These are phyloP conservation scores for Chelonoidis abingdonii DNA, from an alignment of 2,113 vertebrate genomes.

Conservation along the genomic window DNA sequence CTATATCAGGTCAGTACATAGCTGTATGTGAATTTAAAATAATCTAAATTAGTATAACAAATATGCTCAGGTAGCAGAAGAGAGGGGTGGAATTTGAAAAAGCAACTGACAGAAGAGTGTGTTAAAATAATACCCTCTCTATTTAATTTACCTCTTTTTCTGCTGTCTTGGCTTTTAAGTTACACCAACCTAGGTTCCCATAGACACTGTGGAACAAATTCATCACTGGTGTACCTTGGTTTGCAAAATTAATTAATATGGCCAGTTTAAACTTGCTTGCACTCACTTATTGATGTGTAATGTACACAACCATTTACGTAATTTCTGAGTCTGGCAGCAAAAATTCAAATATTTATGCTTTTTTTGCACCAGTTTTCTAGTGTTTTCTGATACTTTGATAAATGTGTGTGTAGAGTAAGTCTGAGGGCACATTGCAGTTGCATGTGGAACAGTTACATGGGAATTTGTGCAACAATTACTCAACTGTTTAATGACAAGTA, in stretches of 20 bases:
- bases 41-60: background rate
- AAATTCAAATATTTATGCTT: background rate
- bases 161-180: background rate
- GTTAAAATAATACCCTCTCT: background rate
- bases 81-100: background rate
- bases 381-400: background rate
- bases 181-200: background rate
- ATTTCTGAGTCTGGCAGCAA: background rate
- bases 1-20: background rate
- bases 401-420: background rate
- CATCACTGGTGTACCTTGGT: background rate
- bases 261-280: background rate
- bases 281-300: background rate
- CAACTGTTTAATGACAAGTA: constrained; percentile 53
- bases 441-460: background rate
- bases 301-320: background rate
- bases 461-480: constrained; percentile 46
- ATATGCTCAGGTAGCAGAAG: background rate
- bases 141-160: background rate
- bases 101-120: background rate
- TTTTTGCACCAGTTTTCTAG: background rate
- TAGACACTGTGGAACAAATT: background rate
- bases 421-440: constrained; percentile 30
- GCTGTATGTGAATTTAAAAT: background rate
- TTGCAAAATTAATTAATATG: background rate